Conservation (phyloP, 2,113 vertebrate species). For the Uropsilus gracilis region DNA sequence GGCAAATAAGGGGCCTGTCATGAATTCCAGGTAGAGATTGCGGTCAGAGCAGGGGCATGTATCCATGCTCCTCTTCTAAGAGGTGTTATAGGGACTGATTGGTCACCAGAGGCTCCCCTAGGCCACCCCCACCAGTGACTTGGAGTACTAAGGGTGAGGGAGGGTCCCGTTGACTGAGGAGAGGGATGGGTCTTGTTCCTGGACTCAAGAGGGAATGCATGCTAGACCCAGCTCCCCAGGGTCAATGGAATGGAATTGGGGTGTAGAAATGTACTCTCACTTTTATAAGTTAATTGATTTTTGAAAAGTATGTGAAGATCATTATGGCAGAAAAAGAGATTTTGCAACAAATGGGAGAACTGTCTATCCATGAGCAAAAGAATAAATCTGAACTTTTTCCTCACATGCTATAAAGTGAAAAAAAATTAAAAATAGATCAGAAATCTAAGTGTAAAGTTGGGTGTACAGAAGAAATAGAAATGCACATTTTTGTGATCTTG, state of each 20-base stretch:
- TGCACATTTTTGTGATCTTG: neutral
- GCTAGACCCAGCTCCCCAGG: too few species aligned
- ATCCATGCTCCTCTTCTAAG: neutral
- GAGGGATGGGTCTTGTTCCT: neutral
- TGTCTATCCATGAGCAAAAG: neutral
- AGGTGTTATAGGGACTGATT: neutral
- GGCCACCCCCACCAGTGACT: neutral
- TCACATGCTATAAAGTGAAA: neutral
- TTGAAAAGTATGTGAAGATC: neutral
- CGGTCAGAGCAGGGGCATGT: neutral
- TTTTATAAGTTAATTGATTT: too few species aligned
- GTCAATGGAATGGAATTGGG: too few species aligned
- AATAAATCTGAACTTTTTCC: neutral
- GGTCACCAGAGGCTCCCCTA: neutral
- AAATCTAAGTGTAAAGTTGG: neutral
- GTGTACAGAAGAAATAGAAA: neutral
- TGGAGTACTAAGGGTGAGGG: neutral
- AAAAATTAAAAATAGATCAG: neutral
- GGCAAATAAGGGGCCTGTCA: neutral
- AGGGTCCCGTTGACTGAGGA: neutral
- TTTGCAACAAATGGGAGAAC: neutral
- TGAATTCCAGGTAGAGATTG: neutral
- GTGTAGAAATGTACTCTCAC: too few species aligned
- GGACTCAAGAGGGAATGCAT: neutral
- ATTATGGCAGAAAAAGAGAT: neutral